Base-by-base conservation (phyloP, 2,797 vertebrate genomes). In the Platalea minor region DNA sequence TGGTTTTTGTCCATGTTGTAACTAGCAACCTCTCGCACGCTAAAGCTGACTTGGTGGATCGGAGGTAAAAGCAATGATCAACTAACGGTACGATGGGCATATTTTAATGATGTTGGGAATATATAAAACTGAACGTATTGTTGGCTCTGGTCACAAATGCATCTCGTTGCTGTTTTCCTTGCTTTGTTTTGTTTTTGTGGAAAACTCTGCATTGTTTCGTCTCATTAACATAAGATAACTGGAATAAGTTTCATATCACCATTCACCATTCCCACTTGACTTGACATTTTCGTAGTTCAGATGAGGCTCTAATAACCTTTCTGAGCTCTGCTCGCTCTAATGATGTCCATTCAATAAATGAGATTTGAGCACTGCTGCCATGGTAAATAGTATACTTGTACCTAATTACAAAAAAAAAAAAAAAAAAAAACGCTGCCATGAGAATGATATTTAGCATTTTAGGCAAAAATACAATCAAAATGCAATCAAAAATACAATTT, bases 271-370 rank as follows among this genome's bases (percentile, higher is more conserved):
- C 91, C 91, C 88, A 61, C 90, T 90, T 87, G 95, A 53, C 97
- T 95, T 98, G 97, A 98, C 98, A 98, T 98, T 98, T 97, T 69
- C 61, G 28, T 96, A 89, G 94, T 94, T 97, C 91, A 95, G 94
- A 97, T 98, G 96, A 97, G 96, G 95, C 95, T 97, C 77, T 97
- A 98, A 97, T 96, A 97, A 97, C 95, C 96, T 98, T 97, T 97
- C 96, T 91, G 84, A 91, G 96, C 92, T 97, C 87, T 95, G 91
- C 92, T 97, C 51, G 19, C 85, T 97, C 95, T 98, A 98, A 97
- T 98, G 97, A 97, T 97, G 95, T 96, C 96, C 96, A 43, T 95
- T 94, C 96, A 95, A 21, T 95, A 97, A 96, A 84, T 65, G 84
- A 97, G 94, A 88, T 65, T 59, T 93, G 88, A 92, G 82, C 45